These are phyloP conservation scores for Trichopria drosophilae DNA, from an alignment of 2,888 invertebrate genomes.

Conservation along the genomic window DNA sequence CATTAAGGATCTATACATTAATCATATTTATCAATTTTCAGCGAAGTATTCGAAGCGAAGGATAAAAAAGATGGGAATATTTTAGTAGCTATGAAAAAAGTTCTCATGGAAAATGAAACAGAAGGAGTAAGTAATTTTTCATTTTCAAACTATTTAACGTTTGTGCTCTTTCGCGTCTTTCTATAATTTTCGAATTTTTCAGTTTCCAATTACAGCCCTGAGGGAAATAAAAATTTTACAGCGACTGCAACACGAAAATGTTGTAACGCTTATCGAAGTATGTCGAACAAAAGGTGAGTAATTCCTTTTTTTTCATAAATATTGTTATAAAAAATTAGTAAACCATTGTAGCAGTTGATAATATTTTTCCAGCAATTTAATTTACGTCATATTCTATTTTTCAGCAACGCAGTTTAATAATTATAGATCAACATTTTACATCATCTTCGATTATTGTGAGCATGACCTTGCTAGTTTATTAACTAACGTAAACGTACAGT, in stretches of 20 bases:
- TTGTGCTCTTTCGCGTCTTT: no score
- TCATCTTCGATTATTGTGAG: conserved; percentile 96
- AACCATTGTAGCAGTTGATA: no score
- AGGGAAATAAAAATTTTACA: conserved; percentile 96
- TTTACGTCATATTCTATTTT: no score
- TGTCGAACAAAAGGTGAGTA: no score
- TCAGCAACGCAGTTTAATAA: conserved; percentile 67
- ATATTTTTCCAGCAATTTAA: no score
- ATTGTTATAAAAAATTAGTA: no score
- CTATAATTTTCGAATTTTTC: no score
- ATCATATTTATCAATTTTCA: conserved; percentile 51
- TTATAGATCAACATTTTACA: conserved; percentile 81
- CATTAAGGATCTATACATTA: no score
- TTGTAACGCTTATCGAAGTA: conserved; percentile 95
- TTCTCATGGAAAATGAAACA: conserved; percentile 99
- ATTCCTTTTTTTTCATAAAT: no score
- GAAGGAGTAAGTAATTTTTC: conserved; percentile 82
- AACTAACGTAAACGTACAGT: conserved; percentile 89
- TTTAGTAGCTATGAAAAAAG: conserved; percentile 98
- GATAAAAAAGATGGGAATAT: conserved; percentile 84
- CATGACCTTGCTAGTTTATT: conserved; percentile 93
- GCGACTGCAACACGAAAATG: conserved; percentile 92
- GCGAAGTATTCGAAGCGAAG: conserved; percentile 96
- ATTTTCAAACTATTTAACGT: no score
- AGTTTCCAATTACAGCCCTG: conserved; percentile 97